Evolutionary conservation across 2,888 invertebrate species (phyloP), one percentile per base, ranked within the genome.

Genomic region (Lissocephala sabroskyi): DNA sequence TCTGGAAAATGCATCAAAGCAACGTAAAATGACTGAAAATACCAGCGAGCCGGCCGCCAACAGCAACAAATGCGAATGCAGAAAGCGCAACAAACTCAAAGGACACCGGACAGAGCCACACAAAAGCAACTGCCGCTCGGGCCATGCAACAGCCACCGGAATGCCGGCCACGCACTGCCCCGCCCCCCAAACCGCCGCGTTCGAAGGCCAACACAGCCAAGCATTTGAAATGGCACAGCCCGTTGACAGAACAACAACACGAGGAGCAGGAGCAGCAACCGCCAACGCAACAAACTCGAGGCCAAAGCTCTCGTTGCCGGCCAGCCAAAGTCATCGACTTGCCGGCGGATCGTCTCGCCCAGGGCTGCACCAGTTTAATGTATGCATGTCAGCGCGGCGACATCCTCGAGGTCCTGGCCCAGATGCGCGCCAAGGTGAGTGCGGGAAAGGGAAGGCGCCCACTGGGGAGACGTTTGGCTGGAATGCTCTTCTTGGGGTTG

Each of bases 361-460:
- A 87, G 79, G 93, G 94, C 77, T 93, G 94, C 84, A 92, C 94
- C 60, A 89, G 91, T 70, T 89, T 96, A 80, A 95, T 96, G 95
- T 93, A 94, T 86, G 94, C 95, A 76, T 95, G 95, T 82, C 95
- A 95, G 85, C 95, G 94, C 83, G 93, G 92, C 43, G 90, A 93
- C 86, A 91, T 92, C 82, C 88, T 89, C 60, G 88, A 90, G 64
- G 93, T 95, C 62, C 87, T 91, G 65, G 89, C 89, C 68, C 88
- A 92, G 66, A 87, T 95, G 68, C 89, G 89, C 77, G 90, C 89
- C 79, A 91, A 93, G 88, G 93, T 93, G 87, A 62, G 78, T 57
- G 51, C n/a, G n/a, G n/a, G n/a, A n/a, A n/a, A n/a, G n/a, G n/a
- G n/a, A n/a, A n/a, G n/a, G n/a, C n/a, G n/a, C n/a, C n/a, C n/a